Percentiles rank a stretch among this genome's conserved stretches.
phyloP scores from a whole-genome alignment of 2,888 invertebrate genomes.

The Torymus auratus region DNA sequence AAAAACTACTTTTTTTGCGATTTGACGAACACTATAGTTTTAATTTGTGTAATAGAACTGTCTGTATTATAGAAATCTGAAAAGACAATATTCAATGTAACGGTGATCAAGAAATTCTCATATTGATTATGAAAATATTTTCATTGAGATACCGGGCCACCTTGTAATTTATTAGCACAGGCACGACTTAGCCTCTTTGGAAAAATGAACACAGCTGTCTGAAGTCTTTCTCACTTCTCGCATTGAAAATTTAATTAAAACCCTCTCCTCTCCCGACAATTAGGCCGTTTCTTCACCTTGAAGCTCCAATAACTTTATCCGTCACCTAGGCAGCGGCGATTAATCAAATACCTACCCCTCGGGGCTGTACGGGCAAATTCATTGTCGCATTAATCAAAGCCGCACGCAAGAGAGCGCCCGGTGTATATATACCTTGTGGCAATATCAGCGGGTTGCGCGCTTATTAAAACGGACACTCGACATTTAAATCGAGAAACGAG shows the following conservation, averaged over 20 bases:
- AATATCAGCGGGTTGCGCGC: conserved; percentile 2
- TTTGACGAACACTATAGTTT: too few species aligned
- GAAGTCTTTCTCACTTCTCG: not conserved
- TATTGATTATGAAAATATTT: too few species aligned
- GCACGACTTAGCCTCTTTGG: too few species aligned
- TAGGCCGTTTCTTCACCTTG: conserved; percentile 30
- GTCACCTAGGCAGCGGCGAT: conserved; percentile 22
- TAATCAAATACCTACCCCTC: conserved; percentile 41
- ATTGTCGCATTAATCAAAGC: conserved; percentile 51
- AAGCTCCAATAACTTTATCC: conserved; percentile 40
- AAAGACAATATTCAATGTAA: too few species aligned
- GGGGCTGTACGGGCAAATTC: conserved; percentile 16
- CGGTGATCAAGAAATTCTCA: too few species aligned
- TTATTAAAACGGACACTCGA: conserved; percentile 29
- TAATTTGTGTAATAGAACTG: too few species aligned
- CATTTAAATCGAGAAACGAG: conserved; percentile 16
- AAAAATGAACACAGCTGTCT: not conserved
- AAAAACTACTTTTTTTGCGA: too few species aligned
- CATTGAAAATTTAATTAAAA: conserved; percentile 50
- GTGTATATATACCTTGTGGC: not conserved
- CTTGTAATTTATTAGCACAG: too few species aligned
- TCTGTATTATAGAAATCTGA: too few species aligned
- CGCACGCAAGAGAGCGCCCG: not conserved
- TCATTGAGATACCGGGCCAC: too few species aligned
- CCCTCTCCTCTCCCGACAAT: conserved; percentile 15